phyloP scores from a whole-genome alignment of 2,113 vertebrate genomes.

The Arvicanthis niloticus region DNA sequence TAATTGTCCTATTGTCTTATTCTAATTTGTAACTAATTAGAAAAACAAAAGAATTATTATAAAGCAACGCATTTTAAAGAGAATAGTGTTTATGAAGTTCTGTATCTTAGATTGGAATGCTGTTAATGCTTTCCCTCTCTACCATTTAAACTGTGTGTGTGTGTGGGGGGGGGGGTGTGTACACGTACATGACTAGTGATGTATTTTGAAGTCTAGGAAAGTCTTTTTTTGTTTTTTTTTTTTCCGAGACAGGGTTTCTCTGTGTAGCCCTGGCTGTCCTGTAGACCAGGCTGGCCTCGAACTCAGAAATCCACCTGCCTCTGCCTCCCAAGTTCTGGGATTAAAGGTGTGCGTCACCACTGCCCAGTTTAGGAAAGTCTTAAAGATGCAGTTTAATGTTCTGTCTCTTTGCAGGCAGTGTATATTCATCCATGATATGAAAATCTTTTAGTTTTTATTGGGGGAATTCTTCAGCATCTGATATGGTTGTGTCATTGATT shows the following conservation, averaged over 20 bases:
- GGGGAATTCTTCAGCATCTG: neutral
- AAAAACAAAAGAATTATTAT: neutral
- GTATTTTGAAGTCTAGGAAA: neutral
- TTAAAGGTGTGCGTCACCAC: too few species aligned
- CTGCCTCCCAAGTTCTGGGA: too few species aligned
- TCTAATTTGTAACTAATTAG: neutral
- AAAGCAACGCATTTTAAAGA: neutral
- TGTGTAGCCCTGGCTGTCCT: too few species aligned
- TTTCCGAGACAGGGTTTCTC: too few species aligned
- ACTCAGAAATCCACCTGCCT: too few species aligned
- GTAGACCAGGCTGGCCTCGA: too few species aligned
- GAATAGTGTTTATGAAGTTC: neutral
- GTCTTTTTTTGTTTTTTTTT: neutral
- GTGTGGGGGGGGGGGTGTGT: neutral
- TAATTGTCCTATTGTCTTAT: neutral
- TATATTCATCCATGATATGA: neutral
- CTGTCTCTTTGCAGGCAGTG: neutral
- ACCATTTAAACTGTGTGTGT: neutral
- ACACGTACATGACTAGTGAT: neutral
- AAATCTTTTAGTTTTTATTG: neutral
- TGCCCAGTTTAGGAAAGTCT: neutral
- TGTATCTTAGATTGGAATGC: neutral
- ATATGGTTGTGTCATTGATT: neutral
- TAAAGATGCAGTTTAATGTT: neutral
- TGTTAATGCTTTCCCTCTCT: neutral